A percentile compares a stretch with the other conserved stretches of the same genome.
Conservation (phyloP, 2,888 invertebrate genomes). For the Orchesellides sinensis region DNA sequence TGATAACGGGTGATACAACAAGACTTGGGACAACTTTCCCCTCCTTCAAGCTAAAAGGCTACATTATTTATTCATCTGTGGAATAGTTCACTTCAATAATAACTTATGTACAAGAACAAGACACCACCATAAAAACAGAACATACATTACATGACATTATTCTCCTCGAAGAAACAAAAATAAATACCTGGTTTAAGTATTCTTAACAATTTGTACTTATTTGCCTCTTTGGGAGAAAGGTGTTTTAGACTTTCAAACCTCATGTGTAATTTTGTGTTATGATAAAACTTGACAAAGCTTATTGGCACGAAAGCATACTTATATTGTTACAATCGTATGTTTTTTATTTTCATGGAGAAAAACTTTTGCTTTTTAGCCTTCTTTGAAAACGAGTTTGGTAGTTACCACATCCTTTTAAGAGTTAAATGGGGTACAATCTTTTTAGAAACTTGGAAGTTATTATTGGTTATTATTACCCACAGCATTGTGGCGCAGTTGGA, state of each 20-base stretch:
- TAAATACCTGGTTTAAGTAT: background rate
- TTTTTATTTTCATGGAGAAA: background rate
- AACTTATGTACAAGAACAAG: conserved; percentile 34
- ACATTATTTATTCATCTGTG: conserved; percentile 50
- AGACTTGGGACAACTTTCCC: conserved; percentile 30
- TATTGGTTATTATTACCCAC: too few species aligned
- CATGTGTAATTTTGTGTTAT: background rate
- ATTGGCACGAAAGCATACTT: background rate
- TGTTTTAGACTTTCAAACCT: background rate
- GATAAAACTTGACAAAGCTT: background rate
- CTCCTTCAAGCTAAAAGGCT: conserved; percentile 40
- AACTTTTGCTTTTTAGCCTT: conserved; percentile 36
- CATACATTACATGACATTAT: conserved; percentile 18
- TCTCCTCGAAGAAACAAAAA: background rate
- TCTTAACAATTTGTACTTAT: background rate
- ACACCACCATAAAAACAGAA: background rate
- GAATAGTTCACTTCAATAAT: conserved; percentile 34
- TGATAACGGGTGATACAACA: conserved; percentile 27
- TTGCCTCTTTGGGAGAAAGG: background rate
- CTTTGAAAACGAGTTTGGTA: too few species aligned
- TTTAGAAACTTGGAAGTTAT: too few species aligned
- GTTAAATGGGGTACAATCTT: too few species aligned
- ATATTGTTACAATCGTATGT: background rate
- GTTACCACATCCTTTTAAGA: too few species aligned
- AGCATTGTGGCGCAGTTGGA: too few species aligned